Evolutionary conservation across 2,888 invertebrate species (phyloP), one percentile per base, ranked within the genome.

Genomic region (Hanleya hanleyi): DNA sequence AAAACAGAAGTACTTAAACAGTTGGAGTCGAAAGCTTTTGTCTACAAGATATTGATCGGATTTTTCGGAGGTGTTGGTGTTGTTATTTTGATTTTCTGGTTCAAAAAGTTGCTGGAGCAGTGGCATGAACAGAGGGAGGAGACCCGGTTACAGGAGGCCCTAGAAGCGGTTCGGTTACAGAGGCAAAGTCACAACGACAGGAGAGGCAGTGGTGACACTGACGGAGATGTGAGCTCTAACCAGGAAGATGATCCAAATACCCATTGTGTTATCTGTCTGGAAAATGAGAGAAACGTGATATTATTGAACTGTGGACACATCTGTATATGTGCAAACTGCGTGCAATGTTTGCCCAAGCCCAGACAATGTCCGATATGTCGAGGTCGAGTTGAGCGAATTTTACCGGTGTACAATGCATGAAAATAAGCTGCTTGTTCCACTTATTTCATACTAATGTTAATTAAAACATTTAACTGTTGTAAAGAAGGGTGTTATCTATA

Each of bases 241-340:
- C 74, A 81, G 26, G 49, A 69, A 0, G 66, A 79, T 76, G 94
- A 93, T 26, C 70, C 62, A 36, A 93, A 73, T 93, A 89, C 94
- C 84, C 90, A 94, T 12, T 97, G 97, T 87, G 95, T 96, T 32
- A 95, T 97, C n/a, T 97, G 97, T 90, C 92, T 94, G 47, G 93
- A 93, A 72, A 96, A 96, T 91, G 95, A 95, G 0, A 94, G 95
- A 84, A 96, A 97, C 94, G 94, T 96, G 50, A 95, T 97, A 82
- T 91, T 97, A 69, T 90, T 97, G 76, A 96, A 96, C 0, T 97
- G 97, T 90, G 97, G 97, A 0, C 97, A 97, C 89, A 95, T 97
- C 6, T 96, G 96, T 84, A 91, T 97, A 36, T 97, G 97, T 88
- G 95, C 95, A 89, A 95, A 96, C 89, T 97, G 97, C 88, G 93